A percentile compares a stretch with the other conserved stretches of the same genome.
Conservation (phyloP, 92 coral and sea anemone genomes). For the Metridium senile region DNA sequence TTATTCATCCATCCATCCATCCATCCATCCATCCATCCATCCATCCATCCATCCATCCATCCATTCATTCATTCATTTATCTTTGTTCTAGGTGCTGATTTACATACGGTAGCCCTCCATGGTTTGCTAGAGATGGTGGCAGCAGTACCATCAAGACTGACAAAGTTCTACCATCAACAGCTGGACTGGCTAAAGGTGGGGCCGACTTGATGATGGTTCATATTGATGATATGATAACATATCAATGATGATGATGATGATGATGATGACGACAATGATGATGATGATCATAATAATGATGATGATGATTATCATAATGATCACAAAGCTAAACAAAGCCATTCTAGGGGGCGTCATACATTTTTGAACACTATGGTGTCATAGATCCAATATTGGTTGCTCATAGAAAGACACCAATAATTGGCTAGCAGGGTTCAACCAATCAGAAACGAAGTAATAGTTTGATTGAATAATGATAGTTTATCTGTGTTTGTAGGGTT, state of each 20-base stretch:
- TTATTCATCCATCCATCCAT: not conserved
- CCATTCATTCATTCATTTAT: not conserved
- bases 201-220: not conserved
- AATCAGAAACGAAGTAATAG: too few relatives aligned
- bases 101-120: conserved; percentile 86
- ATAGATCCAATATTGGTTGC: too few relatives aligned
- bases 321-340: too few relatives aligned
- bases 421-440: too few relatives aligned
- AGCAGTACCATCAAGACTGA: conserved; percentile 69
- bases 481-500: conserved; percentile 36
- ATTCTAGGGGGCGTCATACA: too few relatives aligned
- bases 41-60: not conserved
- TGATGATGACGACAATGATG: not conserved
- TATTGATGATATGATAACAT: not conserved
- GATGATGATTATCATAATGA: not conserved
- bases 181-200: conserved; percentile 85
- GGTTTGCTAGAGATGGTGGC: conserved; percentile 84
- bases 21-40: not conserved
- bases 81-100: conserved; percentile 65
- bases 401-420: too few relatives aligned
- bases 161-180: conserved; percentile 63
- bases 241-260: not conserved
- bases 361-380: too few relatives aligned
- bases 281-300: not conserved
- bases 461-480: not conserved